A percentile compares a stretch with the other conserved stretches of the same genome.
Conservation (phyloP, 2,888 invertebrate genomes). For the Hypsopygia costalis region DNA sequence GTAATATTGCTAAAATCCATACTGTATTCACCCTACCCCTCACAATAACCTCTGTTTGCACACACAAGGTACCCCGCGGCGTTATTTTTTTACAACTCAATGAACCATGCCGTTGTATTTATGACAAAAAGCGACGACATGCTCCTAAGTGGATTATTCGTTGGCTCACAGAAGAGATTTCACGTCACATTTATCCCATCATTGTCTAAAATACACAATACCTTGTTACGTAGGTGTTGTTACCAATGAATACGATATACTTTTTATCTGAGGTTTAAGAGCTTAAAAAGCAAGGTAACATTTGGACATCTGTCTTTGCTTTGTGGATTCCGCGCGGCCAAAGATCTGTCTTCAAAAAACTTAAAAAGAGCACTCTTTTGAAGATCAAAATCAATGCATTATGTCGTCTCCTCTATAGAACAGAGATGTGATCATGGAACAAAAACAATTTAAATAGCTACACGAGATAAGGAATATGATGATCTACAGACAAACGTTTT, state of each 20-base stretch:
- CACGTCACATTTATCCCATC: slow-evolving; percentile 68
- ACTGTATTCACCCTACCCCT: slow-evolving; percentile 25
- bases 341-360: slow-evolving; percentile 32
- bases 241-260: slow-evolving; percentile 57
- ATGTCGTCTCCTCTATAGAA: too few species aligned
- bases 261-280: slow-evolving; percentile 51
- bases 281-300: slow-evolving; percentile 46
- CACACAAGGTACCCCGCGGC: slow-evolving; percentile 66
- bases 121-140: slow-evolving; percentile 69
- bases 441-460: too few species aligned
- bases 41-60: slow-evolving; percentile 51
- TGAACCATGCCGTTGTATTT: slow-evolving; percentile 61
- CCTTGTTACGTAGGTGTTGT: slow-evolving; percentile 73
- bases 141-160: slow-evolving; percentile 76
- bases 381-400: background rate
- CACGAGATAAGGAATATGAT: too few species aligned
- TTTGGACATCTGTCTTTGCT: slow-evolving; percentile 65
- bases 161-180: slow-evolving; percentile 58
- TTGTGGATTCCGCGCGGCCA: slow-evolving; percentile 46
- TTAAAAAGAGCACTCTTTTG: slow-evolving; percentile 53
- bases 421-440: too few species aligned
- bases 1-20: slow-evolving; percentile 11
- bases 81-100: slow-evolving; percentile 70
- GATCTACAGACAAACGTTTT: too few species aligned
- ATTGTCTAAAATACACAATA: slow-evolving; percentile 59